phyloP scores from a whole-genome alignment of 1,140 invertebrate genomes.

The Lanistes nyassanus region DNA sequence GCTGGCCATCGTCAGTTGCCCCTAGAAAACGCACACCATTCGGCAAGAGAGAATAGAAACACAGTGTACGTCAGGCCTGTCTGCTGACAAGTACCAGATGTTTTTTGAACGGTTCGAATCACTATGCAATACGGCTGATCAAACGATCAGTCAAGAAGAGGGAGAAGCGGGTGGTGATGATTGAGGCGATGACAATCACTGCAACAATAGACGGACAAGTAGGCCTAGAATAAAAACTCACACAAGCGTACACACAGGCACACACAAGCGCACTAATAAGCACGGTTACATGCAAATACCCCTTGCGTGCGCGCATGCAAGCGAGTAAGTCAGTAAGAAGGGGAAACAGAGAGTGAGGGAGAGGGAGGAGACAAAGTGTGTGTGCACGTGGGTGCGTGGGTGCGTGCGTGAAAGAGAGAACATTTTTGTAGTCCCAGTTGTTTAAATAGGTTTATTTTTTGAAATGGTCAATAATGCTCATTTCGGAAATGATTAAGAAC shows the following conservation, averaged over 20 bases:
- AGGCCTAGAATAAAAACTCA: too few relatives aligned
- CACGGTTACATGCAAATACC: conserved; percentile 1
- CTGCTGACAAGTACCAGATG: too few relatives aligned
- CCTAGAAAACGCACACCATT: neutral
- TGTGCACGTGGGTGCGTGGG: neutral
- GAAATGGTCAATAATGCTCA: too few relatives aligned
- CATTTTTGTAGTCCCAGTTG: too few relatives aligned
- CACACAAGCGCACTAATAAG: neutral
- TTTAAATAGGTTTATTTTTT: too few relatives aligned
- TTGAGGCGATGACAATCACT: neutral
- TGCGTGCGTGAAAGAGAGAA: neutral
- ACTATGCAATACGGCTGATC: neutral
- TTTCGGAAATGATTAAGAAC: too few relatives aligned
- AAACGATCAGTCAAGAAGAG: neutral
- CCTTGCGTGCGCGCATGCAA: neutral
- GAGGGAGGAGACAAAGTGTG: neutral
- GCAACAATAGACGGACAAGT: too few relatives aligned
- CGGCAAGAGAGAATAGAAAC: conserved; percentile 9
- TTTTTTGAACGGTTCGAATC: conserved; percentile 1
- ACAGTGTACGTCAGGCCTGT: too few relatives aligned
- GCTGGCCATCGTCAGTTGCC: neutral
- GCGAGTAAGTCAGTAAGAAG: neutral
- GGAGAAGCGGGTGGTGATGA: neutral
- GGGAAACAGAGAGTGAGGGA: too few relatives aligned
- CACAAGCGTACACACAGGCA: too few relatives aligned